phyloP scores from a whole-genome alignment of 2,113 vertebrate genomes.

The Triplophysa tibetana region DNA sequence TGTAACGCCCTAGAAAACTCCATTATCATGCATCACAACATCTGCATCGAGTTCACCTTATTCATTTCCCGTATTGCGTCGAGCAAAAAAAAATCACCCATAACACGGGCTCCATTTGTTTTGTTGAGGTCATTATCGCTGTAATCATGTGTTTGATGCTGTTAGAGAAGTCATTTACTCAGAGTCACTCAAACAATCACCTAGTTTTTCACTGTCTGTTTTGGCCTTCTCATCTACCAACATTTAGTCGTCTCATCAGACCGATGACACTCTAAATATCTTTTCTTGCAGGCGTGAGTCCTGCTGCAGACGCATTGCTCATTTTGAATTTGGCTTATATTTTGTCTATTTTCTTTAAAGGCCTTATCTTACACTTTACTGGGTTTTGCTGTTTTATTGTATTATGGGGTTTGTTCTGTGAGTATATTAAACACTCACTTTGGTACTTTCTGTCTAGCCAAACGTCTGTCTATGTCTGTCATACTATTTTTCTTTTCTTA shows the following conservation, averaged over 20 bases:
- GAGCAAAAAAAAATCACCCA: constrained; percentile 29
- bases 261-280: constrained; percentile 52
- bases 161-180: neutral
- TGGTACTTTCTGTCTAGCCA: constrained; percentile 11
- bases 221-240: constrained; percentile 56
- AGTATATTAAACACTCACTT: constrained; percentile 33
- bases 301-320: no score
- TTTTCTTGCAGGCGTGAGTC: constrained; percentile 57
- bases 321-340: constrained; percentile 1
- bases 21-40: constrained; percentile 4
- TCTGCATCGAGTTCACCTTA: neutral
- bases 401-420: constrained; percentile 45
- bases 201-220: constrained; percentile 52
- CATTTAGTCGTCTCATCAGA: constrained; percentile 59
- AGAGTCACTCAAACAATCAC: constrained; percentile 19
- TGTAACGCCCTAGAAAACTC: constrained; percentile 3
- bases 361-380: neutral
- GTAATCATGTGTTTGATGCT: constrained; percentile 18
- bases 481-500: constrained; percentile 3
- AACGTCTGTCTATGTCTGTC: neutral
- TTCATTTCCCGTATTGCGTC: neutral
- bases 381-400: constrained; percentile 9
- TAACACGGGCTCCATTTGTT: neutral
- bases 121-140: constrained; percentile 50
- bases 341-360: neutral